Base-by-base conservation (phyloP, 2,113 vertebrate genomes). In the Micromys minutus region DNA sequence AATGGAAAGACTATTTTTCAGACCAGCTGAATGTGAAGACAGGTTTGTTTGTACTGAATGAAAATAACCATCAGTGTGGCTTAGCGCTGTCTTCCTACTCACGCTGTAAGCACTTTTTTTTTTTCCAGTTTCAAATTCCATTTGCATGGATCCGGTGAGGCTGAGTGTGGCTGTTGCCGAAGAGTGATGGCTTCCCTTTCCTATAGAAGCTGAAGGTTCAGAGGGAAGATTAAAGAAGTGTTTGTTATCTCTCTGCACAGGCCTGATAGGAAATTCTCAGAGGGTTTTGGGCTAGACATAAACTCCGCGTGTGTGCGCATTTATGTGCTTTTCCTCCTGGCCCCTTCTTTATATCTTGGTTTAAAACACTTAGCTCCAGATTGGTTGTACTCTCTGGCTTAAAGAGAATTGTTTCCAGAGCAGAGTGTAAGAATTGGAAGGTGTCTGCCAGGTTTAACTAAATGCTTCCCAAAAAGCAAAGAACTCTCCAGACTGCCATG, bases 161-260 rank as follows among this genome's bases (percentile, higher is more conserved):
- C 22, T 80, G 89, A 83, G 84, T 74, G 3, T 45, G 88, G 76
- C 52, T 57, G 39, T 69, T 95, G 92, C 85, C 17, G 61, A 86
- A 77, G 65, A 95, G 57, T 89, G 94, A 97, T 90, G 93, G 81
- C 94, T 96, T 95, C 93, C 90, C 74, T 95, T 96, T 89, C 71
- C 90, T 76, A 86, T n/a, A 55, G 84, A 89, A 97, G 92, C 94
- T 9, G 81, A 90, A 93, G 93, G 87, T 89, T 97, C 96, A 90
- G 92, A 93, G 95, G 71, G 94, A 91, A 97, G 97, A 97, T 98
- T 97, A 95, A 97, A 95, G 93, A 93, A 96, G 93, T 90, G 92
- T 91, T 65, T 94, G 94, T 95, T 96, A 96, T 97, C 97, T 98
- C 2, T 85, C 87, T 83, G 47, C 90, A 88, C 95, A 97, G 94